Conservation (phyloP, 2,888 invertebrate species). For the Lasioglossum marginatum region DNA sequence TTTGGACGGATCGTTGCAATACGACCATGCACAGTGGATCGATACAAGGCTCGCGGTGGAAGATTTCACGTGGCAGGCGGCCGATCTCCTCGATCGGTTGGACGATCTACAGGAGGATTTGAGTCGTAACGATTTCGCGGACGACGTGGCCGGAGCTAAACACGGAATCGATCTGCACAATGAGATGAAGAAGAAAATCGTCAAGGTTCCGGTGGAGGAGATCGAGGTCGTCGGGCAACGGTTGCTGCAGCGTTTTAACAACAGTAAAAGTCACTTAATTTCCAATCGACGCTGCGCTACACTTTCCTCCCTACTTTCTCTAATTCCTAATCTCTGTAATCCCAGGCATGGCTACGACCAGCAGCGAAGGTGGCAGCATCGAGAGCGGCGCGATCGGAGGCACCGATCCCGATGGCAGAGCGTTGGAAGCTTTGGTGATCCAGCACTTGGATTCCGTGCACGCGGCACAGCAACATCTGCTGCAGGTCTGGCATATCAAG, state of each 20-base stretch:
- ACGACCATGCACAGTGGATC: conserved; percentile 99
- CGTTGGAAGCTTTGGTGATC: conserved; percentile 89
- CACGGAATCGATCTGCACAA: conserved; percentile 96
- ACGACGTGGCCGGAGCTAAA: conserved; percentile 96
- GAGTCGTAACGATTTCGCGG: conserved; percentile 96
- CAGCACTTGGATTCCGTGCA: conserved; percentile 95
- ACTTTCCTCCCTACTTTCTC: neutral
- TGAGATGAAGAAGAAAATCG: conserved; percentile 96
- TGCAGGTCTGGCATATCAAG: conserved; percentile 97
- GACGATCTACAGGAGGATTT: conserved; percentile 97
- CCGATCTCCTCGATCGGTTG: conserved; percentile 95
- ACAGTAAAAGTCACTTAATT: conserved; percentile 63
- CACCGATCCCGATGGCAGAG: conserved; percentile 88
- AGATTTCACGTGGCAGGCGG: conserved; percentile 98
- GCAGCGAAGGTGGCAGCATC: conserved; percentile 87
- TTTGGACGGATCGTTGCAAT: conserved; percentile 96
- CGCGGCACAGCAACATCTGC: conserved; percentile 95
- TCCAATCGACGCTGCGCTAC: neutral
- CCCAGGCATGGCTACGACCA: conserved; percentile 75
- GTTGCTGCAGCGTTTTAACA: conserved; percentile 87
- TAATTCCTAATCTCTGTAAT: neutral
- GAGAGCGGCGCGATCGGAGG: conserved; percentile 91
- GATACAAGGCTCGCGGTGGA: conserved; percentile 97
- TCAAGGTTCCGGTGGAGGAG: conserved; percentile 97
- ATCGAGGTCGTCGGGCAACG: conserved; percentile 95